phyloP scores from a whole-genome alignment of 2,113 vertebrate genomes.

The Cheilinus undulatus region DNA sequence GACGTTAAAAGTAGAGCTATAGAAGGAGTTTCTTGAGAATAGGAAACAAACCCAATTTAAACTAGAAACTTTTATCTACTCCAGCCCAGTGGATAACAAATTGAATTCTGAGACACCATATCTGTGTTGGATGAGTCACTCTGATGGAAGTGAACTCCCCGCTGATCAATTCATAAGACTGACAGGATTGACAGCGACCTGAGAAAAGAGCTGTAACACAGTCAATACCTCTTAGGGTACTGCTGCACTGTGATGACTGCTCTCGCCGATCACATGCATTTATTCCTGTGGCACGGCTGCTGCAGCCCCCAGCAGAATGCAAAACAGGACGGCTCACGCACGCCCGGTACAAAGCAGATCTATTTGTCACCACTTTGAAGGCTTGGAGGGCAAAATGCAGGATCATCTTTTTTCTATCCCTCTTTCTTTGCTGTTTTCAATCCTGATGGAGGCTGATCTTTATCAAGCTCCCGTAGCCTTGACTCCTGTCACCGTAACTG shows the following conservation, averaged over 20 bases:
- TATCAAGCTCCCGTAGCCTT: slow-evolving; percentile 79
- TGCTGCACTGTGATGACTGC: slow-evolving; percentile 47
- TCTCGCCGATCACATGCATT: slow-evolving; percentile 64
- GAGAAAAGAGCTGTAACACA: slow-evolving; percentile 62
- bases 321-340: slow-evolving; percentile 52
- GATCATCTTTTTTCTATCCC: slow-evolving; percentile 72
- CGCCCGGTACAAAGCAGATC: slow-evolving; percentile 45
- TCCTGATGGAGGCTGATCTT: slow-evolving; percentile 75
- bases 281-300: slow-evolving; percentile 46
- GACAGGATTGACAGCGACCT: slow-evolving; percentile 64
- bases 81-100: slow-evolving; percentile 40
- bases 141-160: slow-evolving; percentile 58
- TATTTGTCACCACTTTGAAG: slow-evolving; percentile 74
- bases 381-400: slow-evolving; percentile 65
- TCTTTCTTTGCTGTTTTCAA: slow-evolving; percentile 64
- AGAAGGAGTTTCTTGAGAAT: not conserved
- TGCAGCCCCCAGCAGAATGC: slow-evolving; percentile 58
- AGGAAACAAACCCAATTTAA: slow-evolving; percentile 31
- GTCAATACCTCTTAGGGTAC: slow-evolving; percentile 57
- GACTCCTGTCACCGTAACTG: slow-evolving; percentile 72
- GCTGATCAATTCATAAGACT: slow-evolving; percentile 64
- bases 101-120: slow-evolving; percentile 43
- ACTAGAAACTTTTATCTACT: slow-evolving; percentile 27
- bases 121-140: slow-evolving; percentile 56
- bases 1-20: slow-evolving; percentile 1